Conservation (phyloP, 2,888 invertebrate species). For the Mechanitis mazaeus region DNA sequence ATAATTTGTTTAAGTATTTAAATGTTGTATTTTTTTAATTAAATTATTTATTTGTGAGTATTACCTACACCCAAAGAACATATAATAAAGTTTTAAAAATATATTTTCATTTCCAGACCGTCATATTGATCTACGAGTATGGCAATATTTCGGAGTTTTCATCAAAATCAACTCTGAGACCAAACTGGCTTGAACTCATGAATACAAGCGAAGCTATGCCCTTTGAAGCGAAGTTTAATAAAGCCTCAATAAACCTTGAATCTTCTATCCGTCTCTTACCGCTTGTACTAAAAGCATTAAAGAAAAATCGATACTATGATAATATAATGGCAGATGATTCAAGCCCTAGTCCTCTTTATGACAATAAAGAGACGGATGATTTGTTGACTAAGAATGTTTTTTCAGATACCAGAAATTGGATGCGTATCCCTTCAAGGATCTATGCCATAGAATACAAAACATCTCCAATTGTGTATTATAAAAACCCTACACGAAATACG, state of each 20-base stretch:
- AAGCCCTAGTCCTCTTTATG: conserved; percentile 36
- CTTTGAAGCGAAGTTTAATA: conserved; percentile 42
- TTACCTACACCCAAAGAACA: not conserved
- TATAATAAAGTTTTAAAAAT: not conserved
- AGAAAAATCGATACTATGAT: conserved; percentile 48
- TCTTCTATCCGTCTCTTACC: conserved; percentile 50
- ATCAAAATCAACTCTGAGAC: conserved; percentile 32
- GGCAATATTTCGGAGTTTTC: conserved; percentile 39
- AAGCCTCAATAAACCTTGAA: conserved; percentile 42
- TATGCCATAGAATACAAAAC: conserved; percentile 51
- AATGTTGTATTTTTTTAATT: no score
- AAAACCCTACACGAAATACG: conserved; percentile 46
- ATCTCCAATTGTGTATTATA: conserved; percentile 45
- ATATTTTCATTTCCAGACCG: conserved; percentile 47
- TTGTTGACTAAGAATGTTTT: conserved; percentile 44
- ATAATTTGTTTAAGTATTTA: no score
- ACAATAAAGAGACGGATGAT: conserved; percentile 38
- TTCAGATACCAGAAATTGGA: conserved; percentile 41
- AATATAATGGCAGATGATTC: conserved; percentile 47
- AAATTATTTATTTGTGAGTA: no score
- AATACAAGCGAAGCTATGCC: conserved; percentile 43
- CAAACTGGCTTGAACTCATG: conserved; percentile 48
- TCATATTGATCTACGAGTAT: conserved; percentile 58
- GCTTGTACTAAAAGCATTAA: conserved; percentile 51
- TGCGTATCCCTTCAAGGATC: conserved; percentile 44